phyloP scores from a whole-genome alignment of 2,888 invertebrate species.

The Neocrepidodera transversa region DNA sequence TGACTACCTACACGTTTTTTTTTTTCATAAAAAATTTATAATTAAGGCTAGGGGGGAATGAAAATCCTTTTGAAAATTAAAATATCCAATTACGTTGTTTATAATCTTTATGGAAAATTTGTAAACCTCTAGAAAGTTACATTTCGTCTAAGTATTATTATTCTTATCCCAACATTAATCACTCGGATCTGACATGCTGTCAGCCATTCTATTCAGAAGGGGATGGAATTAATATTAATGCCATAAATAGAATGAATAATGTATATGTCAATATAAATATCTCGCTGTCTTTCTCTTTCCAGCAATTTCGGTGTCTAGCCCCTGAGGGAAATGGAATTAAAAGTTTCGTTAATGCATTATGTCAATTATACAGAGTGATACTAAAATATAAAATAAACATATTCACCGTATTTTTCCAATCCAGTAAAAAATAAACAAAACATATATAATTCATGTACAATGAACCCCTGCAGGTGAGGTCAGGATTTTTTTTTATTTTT shows the following conservation, averaged over 20 bases:
- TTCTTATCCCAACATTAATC: slow-evolving; percentile 34
- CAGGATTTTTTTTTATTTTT: slow-evolving; percentile 44
- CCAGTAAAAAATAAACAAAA: slow-evolving; percentile 42
- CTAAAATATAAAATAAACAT: too few species aligned
- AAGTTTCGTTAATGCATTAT: neutral
- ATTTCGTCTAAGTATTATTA: slow-evolving; percentile 16
- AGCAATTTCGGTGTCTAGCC: neutral
- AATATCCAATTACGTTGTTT: too few species aligned
- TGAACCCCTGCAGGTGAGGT: slow-evolving; percentile 46
- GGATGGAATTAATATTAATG: slow-evolving; percentile 40
- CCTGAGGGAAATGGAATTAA: slow-evolving; percentile 6
- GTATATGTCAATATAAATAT: slow-evolving; percentile 43
- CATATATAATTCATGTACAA: slow-evolving; percentile 45
- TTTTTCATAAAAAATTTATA: too few species aligned
- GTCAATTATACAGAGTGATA: slow-evolving; percentile 3
- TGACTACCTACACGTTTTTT: too few species aligned
- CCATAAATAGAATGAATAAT: slow-evolving; percentile 44
- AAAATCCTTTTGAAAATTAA: too few species aligned
- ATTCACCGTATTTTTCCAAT: too few species aligned
- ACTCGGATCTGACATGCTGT: slow-evolving; percentile 32
- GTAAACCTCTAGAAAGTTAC: neutral
- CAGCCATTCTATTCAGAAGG: slow-evolving; percentile 34
- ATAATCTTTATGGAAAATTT: neutral
- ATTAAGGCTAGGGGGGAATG: too few species aligned
- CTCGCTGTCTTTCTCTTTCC: slow-evolving; percentile 5